Base-by-base conservation (phyloP, 2,888 invertebrate species). In the Eristalinus aeneus region DNA sequence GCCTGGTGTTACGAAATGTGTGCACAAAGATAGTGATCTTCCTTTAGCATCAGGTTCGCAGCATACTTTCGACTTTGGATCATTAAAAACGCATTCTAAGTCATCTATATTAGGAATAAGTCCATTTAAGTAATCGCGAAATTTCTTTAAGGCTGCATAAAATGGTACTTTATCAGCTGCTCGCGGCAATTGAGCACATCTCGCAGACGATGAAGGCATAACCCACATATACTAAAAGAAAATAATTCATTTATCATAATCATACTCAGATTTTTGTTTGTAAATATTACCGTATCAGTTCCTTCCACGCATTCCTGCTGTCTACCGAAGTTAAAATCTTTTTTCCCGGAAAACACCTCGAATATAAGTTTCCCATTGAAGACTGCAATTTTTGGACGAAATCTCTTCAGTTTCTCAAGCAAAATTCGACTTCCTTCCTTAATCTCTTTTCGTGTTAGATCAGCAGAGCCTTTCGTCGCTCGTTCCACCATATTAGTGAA, bases 281-380 rank as follows among this genome's bases (percentile, higher is more conserved):
- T 46, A 46, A 46, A 56, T 94, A 95, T 95, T 93, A 98, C 98
- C 90, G 98, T 98, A 91, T 97, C 97, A 60, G 98, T 98, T 87
- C 98, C 98, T 89, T 98, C 97, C 64, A 99, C 95, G 87, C 96
- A 95, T 91, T 97, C 98, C 0, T 98, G 98, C 92, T 99, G 99
- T 89, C 98, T 96, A 61, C 99, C 99, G 93, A 99, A 98, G 91
- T 97, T 96, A 93, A 99, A 98, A 93, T 99, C 98, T 93, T 98
- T 98, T 93, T 98, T 98, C 16, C 98, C 98, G 83, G 97, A 97
- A 94, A 98, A 99, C 64, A 98, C 97, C 93, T 99, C 98, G 93
- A 98, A 99, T 90, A 99, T 99, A 89, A 98, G 95, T 94, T 99
- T 99, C n/a, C 99, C 99, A 94, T 99, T 99, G 93, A 98, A 98